Conservation (phyloP, 2,888 invertebrate species). For the Ophioninae sp. region DNA sequence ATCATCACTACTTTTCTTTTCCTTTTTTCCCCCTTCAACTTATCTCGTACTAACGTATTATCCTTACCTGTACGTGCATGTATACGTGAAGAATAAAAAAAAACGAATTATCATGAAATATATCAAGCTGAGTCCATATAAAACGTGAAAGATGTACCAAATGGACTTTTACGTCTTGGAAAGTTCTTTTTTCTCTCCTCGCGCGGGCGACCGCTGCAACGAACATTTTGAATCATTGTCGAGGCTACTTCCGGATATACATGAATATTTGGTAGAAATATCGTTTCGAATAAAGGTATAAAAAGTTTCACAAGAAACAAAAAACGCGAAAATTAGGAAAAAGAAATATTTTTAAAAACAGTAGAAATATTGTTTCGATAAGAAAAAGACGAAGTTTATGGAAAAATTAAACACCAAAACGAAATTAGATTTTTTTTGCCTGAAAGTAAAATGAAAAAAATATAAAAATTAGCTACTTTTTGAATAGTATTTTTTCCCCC, state of each 20-base stretch:
- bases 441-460: no score
- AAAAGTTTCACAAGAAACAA: no score
- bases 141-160: conserved; percentile 5
- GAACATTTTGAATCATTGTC: neutral
- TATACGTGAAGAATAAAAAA: conserved; percentile 13
- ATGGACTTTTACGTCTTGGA: neutral
- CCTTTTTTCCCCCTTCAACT: neutral
- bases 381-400: no score
- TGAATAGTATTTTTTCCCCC: no score
- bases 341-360: no score
- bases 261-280: neutral
- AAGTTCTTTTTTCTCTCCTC: neutral
- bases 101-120: conserved; percentile 12
- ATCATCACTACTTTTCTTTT: conserved; percentile 59
- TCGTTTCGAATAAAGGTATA: no score
- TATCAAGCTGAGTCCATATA: neutral
- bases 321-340: no score
- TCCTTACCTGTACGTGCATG: conserved; percentile 4
- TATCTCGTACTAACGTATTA: neutral
- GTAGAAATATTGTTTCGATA: no score
- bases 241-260: neutral
- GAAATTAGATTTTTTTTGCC: no score
- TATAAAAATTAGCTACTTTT: no score
- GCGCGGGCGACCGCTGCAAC: neutral
- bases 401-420: no score